Base-by-base conservation (phyloP, 2,797 vertebrate genomes). In the Alca torda region DNA sequence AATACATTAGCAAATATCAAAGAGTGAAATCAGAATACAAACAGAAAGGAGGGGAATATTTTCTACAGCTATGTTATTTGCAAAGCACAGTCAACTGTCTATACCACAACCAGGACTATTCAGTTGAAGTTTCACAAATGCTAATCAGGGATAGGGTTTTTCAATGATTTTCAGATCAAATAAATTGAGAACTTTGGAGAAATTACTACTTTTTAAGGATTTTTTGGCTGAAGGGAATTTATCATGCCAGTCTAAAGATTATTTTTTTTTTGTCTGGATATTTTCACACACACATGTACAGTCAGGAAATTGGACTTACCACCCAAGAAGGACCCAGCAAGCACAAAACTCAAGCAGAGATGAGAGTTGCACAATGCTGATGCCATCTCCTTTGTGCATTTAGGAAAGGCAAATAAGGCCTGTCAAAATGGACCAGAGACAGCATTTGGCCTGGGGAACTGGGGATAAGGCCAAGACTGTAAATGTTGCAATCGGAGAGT, bases 1-100 rank as follows among this genome's bases (percentile, higher is more conserved):
- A 96, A 93, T 92, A 93, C 41, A 91, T 96, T 91, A 89, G 46
- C 50, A 95, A 93, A 84, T 95, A 95, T 81, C 94, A 91, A 90
- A 89, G 84, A 72, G 11, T 51, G 41, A 72, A 93, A 91, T 61
- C 84, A 87, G 59, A 91, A 91, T 45, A 56, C 10, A 75, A 69
- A 78, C 64, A 87, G 77, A 96, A 89, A 85, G 43, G 30, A 91
- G 30, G 24, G 28, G 10, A 61, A 30, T 63, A 78, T 92, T 95
- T 95, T 80, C 75, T 89, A 78, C 14, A 23, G 51, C 70, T 68
- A 35, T 33, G 16, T 59, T 93, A 72, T 72, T 91, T 85, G 53
- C 61, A 89, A 80, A 89, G 78, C 10, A 35, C 4, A 57, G 46
- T 72, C 45, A 68, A 75, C 64, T 8, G 0, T n/a, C 74, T 50